Conservation (phyloP, 2,888 invertebrate genomes). For the Pediacus dermestoides region DNA sequence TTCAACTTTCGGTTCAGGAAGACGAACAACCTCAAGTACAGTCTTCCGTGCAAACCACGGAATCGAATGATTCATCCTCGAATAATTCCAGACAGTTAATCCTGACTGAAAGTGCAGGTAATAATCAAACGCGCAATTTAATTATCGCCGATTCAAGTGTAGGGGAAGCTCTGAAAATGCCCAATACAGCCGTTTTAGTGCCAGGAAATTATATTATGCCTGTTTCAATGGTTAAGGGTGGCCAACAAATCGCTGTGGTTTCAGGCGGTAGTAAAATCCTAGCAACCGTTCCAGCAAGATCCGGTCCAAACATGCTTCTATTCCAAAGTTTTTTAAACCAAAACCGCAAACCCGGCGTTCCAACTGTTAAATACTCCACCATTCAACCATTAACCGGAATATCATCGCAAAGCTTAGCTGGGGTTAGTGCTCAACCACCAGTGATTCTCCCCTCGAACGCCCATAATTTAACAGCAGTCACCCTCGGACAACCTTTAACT, state of each 20-base stretch:
- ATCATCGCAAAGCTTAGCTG: conserved; percentile 46
- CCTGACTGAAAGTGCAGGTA: conserved; percentile 38
- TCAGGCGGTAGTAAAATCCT: conserved; percentile 63
- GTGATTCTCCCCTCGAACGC: conserved; percentile 48
- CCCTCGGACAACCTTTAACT: conserved; percentile 46
- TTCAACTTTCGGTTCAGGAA: conserved; percentile 54
- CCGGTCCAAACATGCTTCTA: conserved; percentile 60
- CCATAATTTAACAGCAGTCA: conserved; percentile 43
- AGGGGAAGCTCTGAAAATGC: conserved; percentile 63
- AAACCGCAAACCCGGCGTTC: conserved; percentile 55
- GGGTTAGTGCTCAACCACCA: conserved; percentile 48
- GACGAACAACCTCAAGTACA: conserved; percentile 53
- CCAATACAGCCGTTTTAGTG: conserved; percentile 65
- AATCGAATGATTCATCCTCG: conserved; percentile 46
- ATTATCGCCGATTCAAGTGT: conserved; percentile 58
- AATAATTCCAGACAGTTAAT: conserved; percentile 40
- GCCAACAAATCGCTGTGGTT: conserved; percentile 69
- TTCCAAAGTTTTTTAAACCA: conserved; percentile 67
- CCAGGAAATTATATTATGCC: conserved; percentile 72
- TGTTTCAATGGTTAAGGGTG: conserved; percentile 68
- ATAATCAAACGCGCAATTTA: conserved; percentile 54
- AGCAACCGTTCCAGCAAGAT: conserved; percentile 53
- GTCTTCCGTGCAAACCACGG: conserved; percentile 42
- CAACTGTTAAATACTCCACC: conserved; percentile 55
- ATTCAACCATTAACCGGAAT: conserved; percentile 49